Conservation (phyloP, 2,888 invertebrate genomes). For the Frankliniella fusca region DNA sequence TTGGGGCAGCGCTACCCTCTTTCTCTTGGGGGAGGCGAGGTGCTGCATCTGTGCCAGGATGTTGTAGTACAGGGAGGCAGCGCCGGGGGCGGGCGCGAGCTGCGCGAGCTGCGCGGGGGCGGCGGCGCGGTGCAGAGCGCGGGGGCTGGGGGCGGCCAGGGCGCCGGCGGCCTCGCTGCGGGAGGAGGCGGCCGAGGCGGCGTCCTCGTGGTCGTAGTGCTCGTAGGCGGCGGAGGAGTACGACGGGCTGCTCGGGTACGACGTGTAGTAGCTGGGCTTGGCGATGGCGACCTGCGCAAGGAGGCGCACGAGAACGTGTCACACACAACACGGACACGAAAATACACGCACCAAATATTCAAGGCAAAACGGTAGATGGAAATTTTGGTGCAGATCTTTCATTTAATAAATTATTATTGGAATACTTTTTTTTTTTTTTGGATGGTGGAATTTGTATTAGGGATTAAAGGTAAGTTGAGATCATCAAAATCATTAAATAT, state of each 20-base stretch:
- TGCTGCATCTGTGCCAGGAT: slow-evolving; percentile 23
- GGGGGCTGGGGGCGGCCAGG: neutral
- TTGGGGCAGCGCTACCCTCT: neutral
- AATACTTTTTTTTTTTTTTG: too few species aligned
- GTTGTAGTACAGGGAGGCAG: slow-evolving; percentile 21
- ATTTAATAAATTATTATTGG: too few species aligned
- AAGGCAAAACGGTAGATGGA: too few species aligned
- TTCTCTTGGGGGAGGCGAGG: neutral
- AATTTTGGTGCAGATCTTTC: too few species aligned
- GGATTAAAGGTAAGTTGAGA: too few species aligned
- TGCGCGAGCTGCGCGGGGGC: neutral
- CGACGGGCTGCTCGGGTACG: neutral
- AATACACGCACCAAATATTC: too few species aligned
- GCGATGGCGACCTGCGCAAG: neutral
- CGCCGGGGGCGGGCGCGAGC: neutral
- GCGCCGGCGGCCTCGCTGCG: slow-evolving; percentile 13
- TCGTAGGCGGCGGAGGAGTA: neutral
- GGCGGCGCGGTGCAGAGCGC: neutral
- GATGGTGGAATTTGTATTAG: too few species aligned
- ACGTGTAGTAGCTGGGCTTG: slow-evolving; percentile 25
- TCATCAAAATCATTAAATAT: too few species aligned
- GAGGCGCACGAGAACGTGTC: neutral
- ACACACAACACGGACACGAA: too few species aligned
- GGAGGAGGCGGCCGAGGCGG: slow-evolving; percentile 1
- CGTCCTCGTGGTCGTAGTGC: slow-evolving; percentile 1